phyloP scores from a whole-genome alignment of 2,113 vertebrate species.

The Petaurus breviceps region DNA sequence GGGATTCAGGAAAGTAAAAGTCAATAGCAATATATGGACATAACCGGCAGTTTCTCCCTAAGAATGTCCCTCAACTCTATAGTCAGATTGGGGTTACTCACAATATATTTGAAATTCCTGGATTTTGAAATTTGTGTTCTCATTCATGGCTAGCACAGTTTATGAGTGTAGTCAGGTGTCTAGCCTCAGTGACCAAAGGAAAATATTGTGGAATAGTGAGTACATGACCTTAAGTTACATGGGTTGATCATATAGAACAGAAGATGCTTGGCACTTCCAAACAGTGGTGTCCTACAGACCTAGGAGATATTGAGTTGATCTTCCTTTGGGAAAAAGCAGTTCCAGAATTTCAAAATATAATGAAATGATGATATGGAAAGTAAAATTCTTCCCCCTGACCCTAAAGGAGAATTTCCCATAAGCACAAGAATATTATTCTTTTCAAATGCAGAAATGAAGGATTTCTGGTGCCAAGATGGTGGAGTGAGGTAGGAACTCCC shows the following conservation, averaged over 20 bases:
- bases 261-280: not conserved
- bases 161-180: not conserved
- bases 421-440: not conserved
- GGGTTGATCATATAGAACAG: not conserved
- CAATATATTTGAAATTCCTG: not conserved
- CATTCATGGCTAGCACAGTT: not conserved
- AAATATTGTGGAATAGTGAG: not conserved
- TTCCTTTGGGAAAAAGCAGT: not conserved
- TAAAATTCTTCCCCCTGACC: not conserved
- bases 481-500: not conserved
- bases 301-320: not conserved
- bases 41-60: not conserved
- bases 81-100: not conserved
- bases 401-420: not conserved
- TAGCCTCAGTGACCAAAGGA: not conserved
- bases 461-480: not conserved
- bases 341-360: not conserved
- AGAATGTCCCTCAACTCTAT: not conserved
- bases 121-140: too few species aligned
- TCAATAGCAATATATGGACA: not conserved
- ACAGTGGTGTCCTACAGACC: not conserved
- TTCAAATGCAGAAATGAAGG: not conserved
- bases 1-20: not conserved
- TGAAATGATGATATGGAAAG: not conserved
- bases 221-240: not conserved